Percentiles rank a stretch among this genome's conserved stretches.
These are phyloP conservation scores for Augiades crinisus DNA, from an alignment of 2,888 invertebrate genomes.

Conservation along the genomic window DNA sequence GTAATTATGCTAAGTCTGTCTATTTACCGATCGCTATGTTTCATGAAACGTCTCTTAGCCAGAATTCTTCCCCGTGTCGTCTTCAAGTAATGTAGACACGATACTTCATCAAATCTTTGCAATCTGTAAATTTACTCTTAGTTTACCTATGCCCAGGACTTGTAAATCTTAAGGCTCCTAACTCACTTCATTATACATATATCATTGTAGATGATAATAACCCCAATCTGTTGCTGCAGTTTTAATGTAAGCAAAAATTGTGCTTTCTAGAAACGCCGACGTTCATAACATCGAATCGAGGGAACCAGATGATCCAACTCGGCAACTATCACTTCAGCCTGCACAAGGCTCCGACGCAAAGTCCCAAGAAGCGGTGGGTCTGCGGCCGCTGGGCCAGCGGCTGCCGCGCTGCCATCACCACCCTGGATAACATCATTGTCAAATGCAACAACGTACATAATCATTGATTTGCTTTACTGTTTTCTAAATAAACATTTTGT, in stretches of 20 bases:
- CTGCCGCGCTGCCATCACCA: conserved; percentile 40
- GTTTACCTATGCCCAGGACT: too few relatives aligned
- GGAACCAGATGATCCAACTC: conserved; percentile 29
- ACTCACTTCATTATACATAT: too few relatives aligned
- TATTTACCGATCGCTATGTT: too few relatives aligned
- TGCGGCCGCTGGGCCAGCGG: conserved; percentile 36
- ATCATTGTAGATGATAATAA: not conserved
- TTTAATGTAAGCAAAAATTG: too few relatives aligned
- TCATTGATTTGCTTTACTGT: not conserved
- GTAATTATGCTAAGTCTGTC: too few relatives aligned
- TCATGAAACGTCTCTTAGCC: too few relatives aligned
- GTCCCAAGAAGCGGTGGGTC: conserved; percentile 31
- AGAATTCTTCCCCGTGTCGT: too few relatives aligned
- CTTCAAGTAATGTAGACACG: too few relatives aligned
- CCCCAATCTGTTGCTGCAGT: too few relatives aligned
- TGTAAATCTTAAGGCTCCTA: too few relatives aligned
- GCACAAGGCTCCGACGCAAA: conserved; percentile 17
- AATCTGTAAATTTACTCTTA: too few relatives aligned
- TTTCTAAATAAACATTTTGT: not conserved
- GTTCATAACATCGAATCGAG: conserved; percentile 22
- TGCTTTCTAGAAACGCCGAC: conserved; percentile 4
- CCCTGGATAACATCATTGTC: conserved; percentile 40
- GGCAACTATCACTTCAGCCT: conserved; percentile 27
- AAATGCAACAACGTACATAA: conserved; percentile 26
- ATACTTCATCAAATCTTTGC: too few relatives aligned